Conservation (phyloP, 2,113 vertebrate species). For the Pteropus alecto region DNA sequence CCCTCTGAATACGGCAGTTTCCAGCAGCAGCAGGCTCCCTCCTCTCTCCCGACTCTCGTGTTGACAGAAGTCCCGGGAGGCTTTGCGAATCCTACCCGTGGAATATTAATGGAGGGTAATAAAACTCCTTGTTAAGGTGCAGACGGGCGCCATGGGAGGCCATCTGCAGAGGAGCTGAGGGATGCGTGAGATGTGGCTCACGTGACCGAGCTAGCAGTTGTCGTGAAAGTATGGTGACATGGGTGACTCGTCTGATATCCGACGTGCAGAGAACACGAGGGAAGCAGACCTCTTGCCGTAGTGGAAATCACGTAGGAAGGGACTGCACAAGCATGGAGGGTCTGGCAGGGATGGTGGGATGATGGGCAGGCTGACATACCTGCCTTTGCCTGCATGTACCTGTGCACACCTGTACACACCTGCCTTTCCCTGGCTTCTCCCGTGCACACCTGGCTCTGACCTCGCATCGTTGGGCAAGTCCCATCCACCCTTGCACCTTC, state of each 20-base stretch:
- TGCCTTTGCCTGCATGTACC: background rate
- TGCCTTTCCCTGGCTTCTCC: background rate
- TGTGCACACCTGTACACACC: background rate
- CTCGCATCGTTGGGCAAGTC: background rate
- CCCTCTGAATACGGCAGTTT: background rate
- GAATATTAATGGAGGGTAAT: background rate
- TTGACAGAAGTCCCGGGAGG: background rate
- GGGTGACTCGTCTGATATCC: background rate
- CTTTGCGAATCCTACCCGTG: background rate
- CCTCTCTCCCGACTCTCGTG: fast-evolving
- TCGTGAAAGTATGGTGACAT: background rate
- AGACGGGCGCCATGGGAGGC: fast-evolving
- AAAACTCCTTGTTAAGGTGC: background rate
- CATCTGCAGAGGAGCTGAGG: background rate
- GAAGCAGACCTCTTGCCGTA: background rate
- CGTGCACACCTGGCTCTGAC: background rate
- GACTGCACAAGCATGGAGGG: fast-evolving
- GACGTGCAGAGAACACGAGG: fast-evolving
- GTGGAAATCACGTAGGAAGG: background rate
- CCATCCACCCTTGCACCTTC: background rate
- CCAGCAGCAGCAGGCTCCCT: background rate
- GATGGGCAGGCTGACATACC: background rate
- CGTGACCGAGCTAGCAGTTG: background rate
- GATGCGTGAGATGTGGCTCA: background rate
- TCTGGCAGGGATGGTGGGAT: background rate